Base-by-base conservation (phyloP, 2,888 invertebrate species). In the Notodonta dromedarius region DNA sequence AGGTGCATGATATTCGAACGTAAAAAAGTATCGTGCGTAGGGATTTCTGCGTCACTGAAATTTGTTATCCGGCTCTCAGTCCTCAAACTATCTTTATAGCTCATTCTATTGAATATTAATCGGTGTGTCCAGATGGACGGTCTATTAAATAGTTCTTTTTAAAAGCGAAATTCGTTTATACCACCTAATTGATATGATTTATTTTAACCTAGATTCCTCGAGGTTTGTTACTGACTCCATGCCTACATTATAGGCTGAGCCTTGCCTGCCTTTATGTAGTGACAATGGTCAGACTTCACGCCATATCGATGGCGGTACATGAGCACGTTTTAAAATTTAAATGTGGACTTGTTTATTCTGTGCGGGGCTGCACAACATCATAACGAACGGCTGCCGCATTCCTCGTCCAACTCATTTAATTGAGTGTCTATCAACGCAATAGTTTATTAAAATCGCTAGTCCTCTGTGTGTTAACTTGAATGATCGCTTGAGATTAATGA, bases 381-480 rank as follows among this genome's bases (percentile, higher is more conserved):
- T 86, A 85, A 86, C 82, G 84, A 86, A 84, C 83, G 84, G 80
- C 88, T 91, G 79, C 90, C 92, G 92, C 92, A 92, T 93, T 91
- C 92, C 88, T 76, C 77, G 70, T 77, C 73, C 70, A 81, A 82
- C 77, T 78, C 60, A 69, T 70, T 67, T 68, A 74, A 75, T 74
- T 74, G 69, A 66, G 66, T 71, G 64, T 61, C 56, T 63, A 66
- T 46, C 58, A 66, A 62, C 73, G 65, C 67, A 74, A 63, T 69
- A 66, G 59, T 71, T 66, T 71, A 71, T 71, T 69, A 60, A 66
- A 72, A 67, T 68, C 60, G 65, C 65, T 64, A 66, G 66, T 71
- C 67, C 61, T 55, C 52, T 58, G 66, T 61, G 62, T 50, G 63
- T 66, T 50, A 62, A 59, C 53, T 68, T 66, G 67, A 69, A 63